Percentiles rank a stretch among this genome's conserved stretches.
Conservation (phyloP, 2,113 vertebrate genomes). For the Amazona guildingii region DNA sequence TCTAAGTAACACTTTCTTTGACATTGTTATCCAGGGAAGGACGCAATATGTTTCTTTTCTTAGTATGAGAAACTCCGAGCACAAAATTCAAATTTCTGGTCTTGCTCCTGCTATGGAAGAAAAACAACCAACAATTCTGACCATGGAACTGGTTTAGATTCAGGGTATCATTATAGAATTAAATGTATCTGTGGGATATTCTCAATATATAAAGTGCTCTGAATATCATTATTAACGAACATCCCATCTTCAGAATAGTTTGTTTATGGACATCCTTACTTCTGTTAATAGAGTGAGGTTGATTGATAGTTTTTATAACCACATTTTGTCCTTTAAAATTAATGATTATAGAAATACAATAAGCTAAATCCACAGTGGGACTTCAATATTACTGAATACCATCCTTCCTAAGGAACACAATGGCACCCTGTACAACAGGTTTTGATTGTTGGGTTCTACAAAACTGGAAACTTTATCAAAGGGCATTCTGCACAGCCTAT, state of each 20-base stretch:
- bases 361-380: background rate
- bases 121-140: background rate
- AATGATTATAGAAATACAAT: background rate
- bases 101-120: background rate
- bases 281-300: background rate
- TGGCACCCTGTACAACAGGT: background rate
- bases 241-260: background rate
- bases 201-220: background rate
- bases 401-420: background rate
- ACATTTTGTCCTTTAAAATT: background rate
- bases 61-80: background rate
- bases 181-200: background rate
- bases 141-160: background rate
- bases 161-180: background rate
- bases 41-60: background rate
- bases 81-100: background rate
- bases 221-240: background rate
- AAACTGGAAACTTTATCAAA: background rate
- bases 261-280: background rate
- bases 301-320: background rate
- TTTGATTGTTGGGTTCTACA: background rate
- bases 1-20: slow-evolving; percentile 29
- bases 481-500: background rate
- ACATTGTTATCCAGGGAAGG: background rate
- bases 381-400: rapidly evolving